Conservation (phyloP, 2,888 invertebrate genomes). For the Drosophila algonquin region DNA sequence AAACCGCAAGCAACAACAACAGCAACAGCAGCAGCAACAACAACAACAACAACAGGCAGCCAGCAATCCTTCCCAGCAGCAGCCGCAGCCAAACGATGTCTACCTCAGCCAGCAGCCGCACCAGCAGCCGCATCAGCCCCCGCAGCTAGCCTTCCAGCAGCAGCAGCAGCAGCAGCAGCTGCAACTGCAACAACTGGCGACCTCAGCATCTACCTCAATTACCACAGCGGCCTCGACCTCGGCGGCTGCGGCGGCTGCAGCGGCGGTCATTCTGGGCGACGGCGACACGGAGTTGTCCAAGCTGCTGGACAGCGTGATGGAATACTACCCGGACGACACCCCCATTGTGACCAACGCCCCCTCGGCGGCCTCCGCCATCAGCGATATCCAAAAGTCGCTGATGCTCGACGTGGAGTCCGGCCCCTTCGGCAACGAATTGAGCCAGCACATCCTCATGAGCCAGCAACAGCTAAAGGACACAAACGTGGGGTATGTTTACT, state of each 20-base stretch:
- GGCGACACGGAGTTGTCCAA: slow-evolving; percentile 90
- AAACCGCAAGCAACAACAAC: slow-evolving; percentile 84
- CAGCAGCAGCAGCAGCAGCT: slow-evolving; percentile 71
- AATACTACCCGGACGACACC: slow-evolving; percentile 88
- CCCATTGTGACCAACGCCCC: slow-evolving; percentile 74
- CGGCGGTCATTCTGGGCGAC: slow-evolving; percentile 60
- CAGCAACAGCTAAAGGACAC: slow-evolving; percentile 55
- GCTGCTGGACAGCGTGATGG: slow-evolving; percentile 93
- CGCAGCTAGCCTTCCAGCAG: slow-evolving; percentile 66
- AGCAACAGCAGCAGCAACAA: slow-evolving; percentile 84
- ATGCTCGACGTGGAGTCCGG: slow-evolving; percentile 93
- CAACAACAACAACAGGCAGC: slow-evolving; percentile 85
- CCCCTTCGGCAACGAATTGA: slow-evolving; percentile 64
- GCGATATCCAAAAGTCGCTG: slow-evolving; percentile 94
- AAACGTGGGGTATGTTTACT: too few species aligned
- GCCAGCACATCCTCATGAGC: slow-evolving; percentile 53
- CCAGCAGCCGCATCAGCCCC: slow-evolving; percentile 68
- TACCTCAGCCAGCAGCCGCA: slow-evolving; percentile 83
- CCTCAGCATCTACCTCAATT: slow-evolving; percentile 82
- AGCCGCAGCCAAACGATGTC: slow-evolving; percentile 81
- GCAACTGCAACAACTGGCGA: slow-evolving; percentile 58
- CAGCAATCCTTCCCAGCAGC: slow-evolving; percentile 51
- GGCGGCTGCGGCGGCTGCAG: slow-evolving; percentile 69
- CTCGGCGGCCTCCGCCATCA: slow-evolving; percentile 87
- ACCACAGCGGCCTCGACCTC: slow-evolving; percentile 72